Conservation (phyloP, 2,113 vertebrate species). For the Passerina amoena region DNA sequence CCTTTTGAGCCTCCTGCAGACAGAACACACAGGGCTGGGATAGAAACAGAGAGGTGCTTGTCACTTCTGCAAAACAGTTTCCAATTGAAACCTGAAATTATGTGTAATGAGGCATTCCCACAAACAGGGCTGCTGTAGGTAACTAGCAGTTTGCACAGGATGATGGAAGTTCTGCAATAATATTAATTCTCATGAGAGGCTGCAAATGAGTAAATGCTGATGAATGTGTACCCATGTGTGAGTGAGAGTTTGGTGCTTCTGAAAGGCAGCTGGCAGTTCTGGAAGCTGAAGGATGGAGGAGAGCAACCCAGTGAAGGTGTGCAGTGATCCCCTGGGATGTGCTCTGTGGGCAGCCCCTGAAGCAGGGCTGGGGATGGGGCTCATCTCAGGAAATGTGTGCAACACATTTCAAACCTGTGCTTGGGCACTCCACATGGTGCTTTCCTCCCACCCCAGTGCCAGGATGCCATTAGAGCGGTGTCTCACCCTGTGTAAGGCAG, state of each 20-base stretch:
- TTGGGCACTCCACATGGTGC: background rate
- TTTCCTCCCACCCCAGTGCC: accelerated
- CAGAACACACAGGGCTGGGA: background rate
- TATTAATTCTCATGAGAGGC: conserved; percentile 41
- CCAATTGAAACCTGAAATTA: conserved; percentile 45
- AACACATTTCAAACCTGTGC: accelerated
- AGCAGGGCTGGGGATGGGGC: accelerated
- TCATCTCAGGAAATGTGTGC: accelerated
- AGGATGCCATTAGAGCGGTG: background rate
- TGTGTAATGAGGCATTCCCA: conserved; percentile 13
- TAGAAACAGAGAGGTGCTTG: background rate
- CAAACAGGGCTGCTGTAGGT: background rate
- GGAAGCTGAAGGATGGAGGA: background rate
- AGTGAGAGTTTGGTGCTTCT: background rate
- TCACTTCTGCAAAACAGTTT: conserved; percentile 29
- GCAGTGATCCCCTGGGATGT: accelerated
- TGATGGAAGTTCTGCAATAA: conserved; percentile 18
- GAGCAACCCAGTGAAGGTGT: background rate
- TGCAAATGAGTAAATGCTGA: conserved; percentile 21
- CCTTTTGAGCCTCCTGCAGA: background rate
- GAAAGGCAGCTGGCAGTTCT: conserved; percentile 7
- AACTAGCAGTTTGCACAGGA: background rate
- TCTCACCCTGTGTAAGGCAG: accelerated
- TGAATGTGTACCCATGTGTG: background rate
- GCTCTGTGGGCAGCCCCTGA: background rate